These are phyloP conservation scores for Dufourea novaeangliae DNA, from an alignment of 1,140 invertebrate species.

Conservation along the genomic window DNA sequence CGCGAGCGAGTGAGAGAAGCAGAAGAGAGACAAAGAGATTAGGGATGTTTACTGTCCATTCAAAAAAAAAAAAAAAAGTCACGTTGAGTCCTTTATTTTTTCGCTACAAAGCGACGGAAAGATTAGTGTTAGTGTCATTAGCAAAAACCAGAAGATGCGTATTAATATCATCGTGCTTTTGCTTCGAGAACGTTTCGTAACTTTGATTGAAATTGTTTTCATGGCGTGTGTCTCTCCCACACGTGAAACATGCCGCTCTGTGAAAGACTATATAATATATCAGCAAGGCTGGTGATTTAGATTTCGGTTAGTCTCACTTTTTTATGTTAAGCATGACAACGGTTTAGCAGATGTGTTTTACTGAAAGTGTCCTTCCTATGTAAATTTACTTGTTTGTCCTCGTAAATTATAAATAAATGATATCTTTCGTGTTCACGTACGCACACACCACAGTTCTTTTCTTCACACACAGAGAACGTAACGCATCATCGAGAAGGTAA, in stretches of 20 bases:
- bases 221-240: slow-evolving; percentile 2
- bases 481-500: neutral
- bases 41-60: slow-evolving; percentile 41
- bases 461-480: neutral
- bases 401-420: slow-evolving; percentile 78
- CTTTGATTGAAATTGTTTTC: slow-evolving; percentile 44
- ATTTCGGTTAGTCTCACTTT: slow-evolving; percentile 67
- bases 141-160: slow-evolving; percentile 33
- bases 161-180: slow-evolving; percentile 54
- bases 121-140: slow-evolving; percentile 64
- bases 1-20: neutral
- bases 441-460: neutral
- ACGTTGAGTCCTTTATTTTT: slow-evolving; percentile 31
- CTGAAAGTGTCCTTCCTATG: slow-evolving; percentile 79
- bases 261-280: slow-evolving; percentile 54
- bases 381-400: slow-evolving; percentile 78
- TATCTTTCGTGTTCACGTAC: slow-evolving; percentile 78
- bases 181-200: slow-evolving; percentile 56
- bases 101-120: slow-evolving; percentile 38
- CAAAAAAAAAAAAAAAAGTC: too few relatives aligned
- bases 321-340: slow-evolving; percentile 70
- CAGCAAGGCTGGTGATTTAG: slow-evolving; percentile 54
- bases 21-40: slow-evolving; percentile 10
- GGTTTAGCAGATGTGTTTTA: slow-evolving; percentile 75
- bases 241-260: slow-evolving; percentile 33